These are phyloP conservation scores for Scaptodrosophila latifasciaeformis DNA, from an alignment of 2,888 invertebrate species.

Conservation along the genomic window DNA sequence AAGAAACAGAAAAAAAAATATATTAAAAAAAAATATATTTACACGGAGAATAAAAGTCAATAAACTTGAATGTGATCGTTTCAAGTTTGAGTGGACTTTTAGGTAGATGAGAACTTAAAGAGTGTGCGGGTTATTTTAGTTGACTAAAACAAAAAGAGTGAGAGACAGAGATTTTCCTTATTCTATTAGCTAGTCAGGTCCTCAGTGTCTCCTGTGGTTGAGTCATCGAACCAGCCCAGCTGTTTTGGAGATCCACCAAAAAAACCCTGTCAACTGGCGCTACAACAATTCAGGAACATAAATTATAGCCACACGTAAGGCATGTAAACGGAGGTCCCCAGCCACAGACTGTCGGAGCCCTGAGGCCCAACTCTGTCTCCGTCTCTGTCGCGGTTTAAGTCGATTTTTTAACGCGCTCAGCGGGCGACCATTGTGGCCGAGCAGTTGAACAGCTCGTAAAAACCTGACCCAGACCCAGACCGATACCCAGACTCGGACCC, in stretches of 20 bases:
- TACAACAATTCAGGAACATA: constrained; percentile 46
- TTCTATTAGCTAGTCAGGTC: too few relatives aligned
- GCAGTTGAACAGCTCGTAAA: constrained; percentile 67
- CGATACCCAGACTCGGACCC: too few relatives aligned
- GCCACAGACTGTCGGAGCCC: too few relatives aligned
- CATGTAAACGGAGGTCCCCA: constrained; percentile 41
- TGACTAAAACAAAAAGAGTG: too few relatives aligned
- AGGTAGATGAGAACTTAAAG: too few relatives aligned
- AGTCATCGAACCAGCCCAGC: constrained; percentile 29
- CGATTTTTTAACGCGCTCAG: constrained; percentile 61
- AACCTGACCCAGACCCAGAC: constrained; percentile 43
- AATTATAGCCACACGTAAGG: constrained; percentile 51
- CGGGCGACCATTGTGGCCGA: constrained; percentile 60
- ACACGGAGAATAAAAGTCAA: constrained; percentile 54
- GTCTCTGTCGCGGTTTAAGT: constrained; percentile 34
- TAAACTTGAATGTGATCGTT: constrained; percentile 54
- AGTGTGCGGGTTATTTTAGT: too few relatives aligned
- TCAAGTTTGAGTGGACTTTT: too few relatives aligned
- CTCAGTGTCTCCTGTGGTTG: too few relatives aligned
- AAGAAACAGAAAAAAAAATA: constrained; percentile 33
- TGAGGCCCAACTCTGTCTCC: constrained; percentile 32
- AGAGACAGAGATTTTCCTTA: too few relatives aligned
- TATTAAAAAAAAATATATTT: neutral
- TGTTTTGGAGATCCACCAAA: constrained; percentile 11
- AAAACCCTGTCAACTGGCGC: constrained; percentile 57